Base-by-base conservation (phyloP, 2,888 invertebrate genomes). In the Salpingus planirostris region DNA sequence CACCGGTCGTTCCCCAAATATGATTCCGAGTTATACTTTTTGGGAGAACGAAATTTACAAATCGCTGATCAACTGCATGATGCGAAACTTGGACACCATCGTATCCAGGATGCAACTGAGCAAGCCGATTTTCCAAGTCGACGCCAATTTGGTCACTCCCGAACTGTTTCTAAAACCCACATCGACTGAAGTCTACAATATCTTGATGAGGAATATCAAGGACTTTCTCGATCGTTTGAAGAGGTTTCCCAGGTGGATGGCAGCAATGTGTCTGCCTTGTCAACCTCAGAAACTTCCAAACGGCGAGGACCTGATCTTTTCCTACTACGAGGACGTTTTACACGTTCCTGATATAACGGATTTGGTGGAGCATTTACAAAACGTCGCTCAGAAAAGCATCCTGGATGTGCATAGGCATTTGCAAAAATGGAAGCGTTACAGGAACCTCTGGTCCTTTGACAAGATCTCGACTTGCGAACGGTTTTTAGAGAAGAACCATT, bases 241-340 rank as follows among this genome's bases (percentile, higher is more conserved):
- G 48, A 62, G 70, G 1, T 86, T 92, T 54, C 75, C 82, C 0
- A 77, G 92, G 5, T 93, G 92, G 92, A 83, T 87, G 82, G 70
- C 77, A 47, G 78, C 78, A 7, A 83, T 84, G 1, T 92, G 91
- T 51, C 55, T 86, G 1, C 73, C 78, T 21, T 84, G 85, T 38
- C 70, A 75, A 1, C 76, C 80, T 1, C 73, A 79, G 42, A 68
- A 66, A 43, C 63, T 75, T 5, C 66, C 68, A 0, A 71, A 73
- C 2, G 70, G 70, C 47, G 72, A 74, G 22, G 55, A 57, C 12
- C 75, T 76, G 45, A 67, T 73, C 1, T 86, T 82, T 59, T 83
- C 81, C 0, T 91, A 79, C 64, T 87, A 80, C 51, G 80, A 86
- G 38, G 90, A 93, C 43, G 69, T 90, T 2, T 65, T 83, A 3